Evolutionary conservation across 2,113 vertebrate species (phyloP).

Genomic region (Melanostigma gelatinosum): DNA sequence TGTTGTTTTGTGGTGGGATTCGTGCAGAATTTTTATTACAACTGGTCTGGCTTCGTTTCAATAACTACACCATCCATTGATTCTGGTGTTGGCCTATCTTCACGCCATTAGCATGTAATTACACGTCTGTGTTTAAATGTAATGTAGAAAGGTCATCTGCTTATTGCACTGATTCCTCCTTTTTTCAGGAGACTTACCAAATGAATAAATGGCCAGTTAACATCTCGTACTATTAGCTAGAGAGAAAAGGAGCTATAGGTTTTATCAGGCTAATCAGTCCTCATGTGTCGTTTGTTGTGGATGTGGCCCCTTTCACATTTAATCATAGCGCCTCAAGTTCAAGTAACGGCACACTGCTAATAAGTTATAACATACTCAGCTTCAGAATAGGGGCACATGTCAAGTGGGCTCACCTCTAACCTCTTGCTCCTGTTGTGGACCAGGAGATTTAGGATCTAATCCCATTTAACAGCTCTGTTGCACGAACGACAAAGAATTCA

Average conservation of each 20-base stretch:
- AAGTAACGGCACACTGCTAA: constrained; percentile 2
- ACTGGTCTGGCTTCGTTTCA: constrained; percentile 27
- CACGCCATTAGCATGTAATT: constrained; percentile 39
- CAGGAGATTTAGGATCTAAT: constrained; percentile 19
- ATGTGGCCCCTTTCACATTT: background rate
- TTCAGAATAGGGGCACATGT: constrained; percentile 5
- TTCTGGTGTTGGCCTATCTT: constrained; percentile 28
- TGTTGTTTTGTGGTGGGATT: constrained; percentile 34
- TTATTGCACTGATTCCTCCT: background rate
- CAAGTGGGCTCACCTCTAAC: constrained; percentile 25
- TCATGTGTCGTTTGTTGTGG: background rate
- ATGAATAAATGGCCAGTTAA: background rate
- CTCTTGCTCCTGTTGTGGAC: constrained; percentile 6
- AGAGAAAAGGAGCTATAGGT: background rate
- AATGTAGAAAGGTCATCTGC: background rate
- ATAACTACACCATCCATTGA: constrained; percentile 25
- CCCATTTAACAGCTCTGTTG: background rate
- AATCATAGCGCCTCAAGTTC: constrained; percentile 14
- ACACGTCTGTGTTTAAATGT: constrained; percentile 19
- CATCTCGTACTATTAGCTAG: background rate
- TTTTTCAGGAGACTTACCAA: constrained; percentile 24
- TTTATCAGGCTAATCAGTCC: background rate
- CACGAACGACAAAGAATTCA: background rate
- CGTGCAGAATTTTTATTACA: constrained; percentile 10
- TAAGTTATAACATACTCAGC: background rate